phyloP scores from a whole-genome alignment of 2,888 invertebrate species.

The Aphidoletes aphidimyza region DNA sequence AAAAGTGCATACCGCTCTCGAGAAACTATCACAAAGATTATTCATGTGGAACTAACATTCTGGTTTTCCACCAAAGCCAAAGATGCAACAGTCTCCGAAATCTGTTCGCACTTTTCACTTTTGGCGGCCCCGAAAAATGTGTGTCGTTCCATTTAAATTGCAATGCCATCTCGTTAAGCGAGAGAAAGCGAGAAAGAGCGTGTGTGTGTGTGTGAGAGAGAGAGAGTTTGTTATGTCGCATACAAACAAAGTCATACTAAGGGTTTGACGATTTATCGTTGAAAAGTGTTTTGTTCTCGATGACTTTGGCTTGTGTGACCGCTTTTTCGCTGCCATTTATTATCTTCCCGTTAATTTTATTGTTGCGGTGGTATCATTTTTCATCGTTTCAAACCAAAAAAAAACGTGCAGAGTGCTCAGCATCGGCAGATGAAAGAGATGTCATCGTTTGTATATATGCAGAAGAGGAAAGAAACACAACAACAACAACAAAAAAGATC shows the following conservation, averaged over 20 bases:
- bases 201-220: too few relatives aligned
- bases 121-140: neutral
- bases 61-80: slow-evolving; percentile 5
- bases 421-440: slow-evolving; percentile 23
- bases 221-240: too few relatives aligned
- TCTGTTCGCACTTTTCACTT: slow-evolving; percentile 5
- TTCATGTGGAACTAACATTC: slow-evolving; percentile 38
- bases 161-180: too few relatives aligned
- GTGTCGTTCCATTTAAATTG: slow-evolving; percentile 17
- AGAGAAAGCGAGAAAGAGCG: too few relatives aligned
- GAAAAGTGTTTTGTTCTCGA: neutral
- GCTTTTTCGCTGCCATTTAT: slow-evolving; percentile 53
- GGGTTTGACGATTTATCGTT: slow-evolving; percentile 54
- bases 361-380: slow-evolving; percentile 23
- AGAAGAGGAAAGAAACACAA: neutral
- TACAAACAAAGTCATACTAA: neutral
- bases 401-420: neutral
- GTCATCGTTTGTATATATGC: neutral
- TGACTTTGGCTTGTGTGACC: slow-evolving; percentile 19
- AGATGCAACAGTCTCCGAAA: slow-evolving; percentile 7
- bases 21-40: neutral
- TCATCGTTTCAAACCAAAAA: neutral
- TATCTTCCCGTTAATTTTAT: slow-evolving; percentile 53
- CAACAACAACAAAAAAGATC: neutral
- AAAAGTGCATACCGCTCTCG: slow-evolving; percentile 1